Evolutionary conservation across 2,888 invertebrate species (phyloP).

Genomic region (Tetranychus truncatus): DNA sequence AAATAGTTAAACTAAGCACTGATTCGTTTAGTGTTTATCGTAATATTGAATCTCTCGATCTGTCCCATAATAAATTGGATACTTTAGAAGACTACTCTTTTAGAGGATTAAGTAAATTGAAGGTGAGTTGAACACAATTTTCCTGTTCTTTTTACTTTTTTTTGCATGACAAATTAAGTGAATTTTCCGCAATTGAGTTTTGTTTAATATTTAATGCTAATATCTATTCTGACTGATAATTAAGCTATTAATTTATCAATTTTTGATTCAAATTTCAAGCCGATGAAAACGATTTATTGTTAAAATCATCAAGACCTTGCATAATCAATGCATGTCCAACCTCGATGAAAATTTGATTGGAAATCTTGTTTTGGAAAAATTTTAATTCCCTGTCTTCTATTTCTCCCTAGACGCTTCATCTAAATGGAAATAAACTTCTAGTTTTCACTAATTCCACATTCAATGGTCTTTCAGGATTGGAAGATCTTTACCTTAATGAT

Average conservation of each 20-base stretch:
- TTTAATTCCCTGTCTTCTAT: background rate
- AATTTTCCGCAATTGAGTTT: too few relatives aligned
- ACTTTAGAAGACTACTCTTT: background rate
- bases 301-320: too few relatives aligned
- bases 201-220: too few relatives aligned
- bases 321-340: background rate
- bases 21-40: background rate
- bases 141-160: too few relatives aligned
- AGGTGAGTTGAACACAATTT: background rate
- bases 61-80: conserved; percentile 2
- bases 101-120: background rate
- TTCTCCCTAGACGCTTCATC: background rate
- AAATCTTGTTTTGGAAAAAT: background rate
- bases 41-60: background rate
- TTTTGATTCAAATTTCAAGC: too few relatives aligned
- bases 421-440: background rate
- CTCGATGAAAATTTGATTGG: background rate
- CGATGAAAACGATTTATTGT: too few relatives aligned
- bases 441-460: background rate
- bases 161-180: too few relatives aligned
- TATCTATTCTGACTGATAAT: too few relatives aligned
- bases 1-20: background rate
- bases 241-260: too few relatives aligned
- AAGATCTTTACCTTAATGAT: conserved; percentile 4
- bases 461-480: conserved; percentile 1